A percentile compares a stretch with the other conserved stretches of the same genome.
These are phyloP conservation scores for Zophobas morio DNA, from an alignment of 1,140 invertebrate species.

Conservation along the genomic window DNA sequence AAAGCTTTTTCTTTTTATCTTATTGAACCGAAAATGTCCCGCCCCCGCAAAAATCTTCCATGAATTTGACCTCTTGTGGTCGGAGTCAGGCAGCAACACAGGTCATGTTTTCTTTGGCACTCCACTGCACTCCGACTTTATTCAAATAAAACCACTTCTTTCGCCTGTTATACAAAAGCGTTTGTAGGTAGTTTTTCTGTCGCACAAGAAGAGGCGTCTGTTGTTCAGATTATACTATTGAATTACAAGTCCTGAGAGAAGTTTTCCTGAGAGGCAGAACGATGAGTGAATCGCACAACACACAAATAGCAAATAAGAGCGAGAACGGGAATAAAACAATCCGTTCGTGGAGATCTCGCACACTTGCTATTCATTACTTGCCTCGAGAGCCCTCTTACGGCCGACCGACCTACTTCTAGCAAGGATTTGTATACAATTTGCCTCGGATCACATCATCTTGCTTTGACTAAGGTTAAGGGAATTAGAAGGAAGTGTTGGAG, in stretches of 20 bases:
- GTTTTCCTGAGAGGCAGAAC: slow-evolving; percentile 44
- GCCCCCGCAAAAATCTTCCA: too few relatives aligned
- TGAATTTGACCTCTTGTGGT: too few relatives aligned
- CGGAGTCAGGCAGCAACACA: too few relatives aligned
- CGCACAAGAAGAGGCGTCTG: slow-evolving; percentile 38
- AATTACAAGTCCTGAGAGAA: slow-evolving; percentile 53
- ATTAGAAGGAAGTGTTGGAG: slow-evolving; percentile 30
- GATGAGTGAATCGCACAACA: slow-evolving; percentile 50
- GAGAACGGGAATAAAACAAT: slow-evolving; percentile 56
- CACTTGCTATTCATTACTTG: slow-evolving; percentile 58
- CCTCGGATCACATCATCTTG: slow-evolving; percentile 54
- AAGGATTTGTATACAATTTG: slow-evolving; percentile 62
- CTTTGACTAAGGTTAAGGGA: slow-evolving; percentile 49
- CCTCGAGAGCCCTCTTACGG: slow-evolving; percentile 53
- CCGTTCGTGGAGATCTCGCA: slow-evolving; percentile 50
- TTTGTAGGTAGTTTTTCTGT: slow-evolving; percentile 36
- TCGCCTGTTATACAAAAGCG: slow-evolving; percentile 12
- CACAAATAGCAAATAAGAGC: slow-evolving; percentile 53
- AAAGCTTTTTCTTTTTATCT: too few relatives aligned
- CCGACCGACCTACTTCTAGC: slow-evolving; percentile 48
- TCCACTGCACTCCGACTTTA: slow-evolving; percentile 24
- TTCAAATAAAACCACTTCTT: slow-evolving; percentile 25
- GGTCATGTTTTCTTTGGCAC: neutral
- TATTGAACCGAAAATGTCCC: too few relatives aligned
- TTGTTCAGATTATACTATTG: slow-evolving; percentile 55